phyloP scores from a whole-genome alignment of 2,888 invertebrate species.

The Anthophora plumipes region DNA sequence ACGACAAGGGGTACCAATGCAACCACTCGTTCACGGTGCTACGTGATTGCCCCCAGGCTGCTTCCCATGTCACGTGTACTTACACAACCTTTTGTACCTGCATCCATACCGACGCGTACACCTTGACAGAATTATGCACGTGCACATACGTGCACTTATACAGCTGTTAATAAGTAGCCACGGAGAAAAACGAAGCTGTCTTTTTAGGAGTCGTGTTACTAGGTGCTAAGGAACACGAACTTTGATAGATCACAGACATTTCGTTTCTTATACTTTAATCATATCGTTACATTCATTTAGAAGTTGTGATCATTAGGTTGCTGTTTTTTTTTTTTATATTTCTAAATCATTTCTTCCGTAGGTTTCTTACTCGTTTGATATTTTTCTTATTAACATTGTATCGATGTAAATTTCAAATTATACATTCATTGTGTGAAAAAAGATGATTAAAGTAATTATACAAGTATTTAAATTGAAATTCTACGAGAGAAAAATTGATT shows the following conservation, averaged over 20 bases:
- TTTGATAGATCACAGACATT: not conserved
- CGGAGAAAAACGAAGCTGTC: not conserved
- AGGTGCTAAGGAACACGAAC: not conserved
- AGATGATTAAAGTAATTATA: too few species aligned
- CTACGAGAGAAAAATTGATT: too few species aligned
- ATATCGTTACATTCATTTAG: not conserved
- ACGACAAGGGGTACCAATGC: slow-evolving; percentile 40
- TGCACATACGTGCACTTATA: not conserved
- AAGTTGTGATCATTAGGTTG: too few species aligned
- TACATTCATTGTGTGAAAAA: too few species aligned
- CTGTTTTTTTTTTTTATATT: too few species aligned
- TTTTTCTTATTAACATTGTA: too few species aligned
- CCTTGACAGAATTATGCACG: slow-evolving; percentile 23
- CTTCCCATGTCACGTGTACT: slow-evolving; percentile 46
- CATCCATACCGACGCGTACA: slow-evolving; percentile 15
- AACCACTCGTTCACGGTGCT: slow-evolving; percentile 41
- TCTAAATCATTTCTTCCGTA: too few species aligned
- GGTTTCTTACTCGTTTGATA: too few species aligned
- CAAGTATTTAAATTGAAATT: too few species aligned
- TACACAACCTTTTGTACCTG: slow-evolving; percentile 28
- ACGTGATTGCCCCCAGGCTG: slow-evolving; percentile 49
- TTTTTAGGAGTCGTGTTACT: not conserved
- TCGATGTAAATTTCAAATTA: too few species aligned
- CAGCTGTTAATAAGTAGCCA: slow-evolving; percentile 22
- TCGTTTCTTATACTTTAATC: not conserved